These are phyloP conservation scores for Dascyllus trimaculatus DNA, from an alignment of 2,113 vertebrate species.

Conservation along the genomic window DNA sequence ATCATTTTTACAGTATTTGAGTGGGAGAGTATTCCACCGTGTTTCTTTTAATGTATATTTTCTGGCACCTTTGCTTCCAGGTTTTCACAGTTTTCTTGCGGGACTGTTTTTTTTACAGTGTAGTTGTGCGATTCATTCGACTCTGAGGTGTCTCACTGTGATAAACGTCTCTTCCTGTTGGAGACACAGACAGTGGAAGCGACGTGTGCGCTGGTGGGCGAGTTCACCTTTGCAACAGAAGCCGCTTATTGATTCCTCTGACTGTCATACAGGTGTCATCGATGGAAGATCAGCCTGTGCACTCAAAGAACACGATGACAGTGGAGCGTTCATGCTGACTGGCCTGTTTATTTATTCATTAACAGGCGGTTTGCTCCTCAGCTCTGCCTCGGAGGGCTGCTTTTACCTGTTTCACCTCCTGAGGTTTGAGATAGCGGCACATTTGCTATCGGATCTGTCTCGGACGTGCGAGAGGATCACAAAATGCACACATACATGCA, in stretches of 20 bases:
- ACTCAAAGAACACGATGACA: conserved; percentile 54
- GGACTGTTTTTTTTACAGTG: not conserved
- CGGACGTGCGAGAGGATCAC: conserved; percentile 1
- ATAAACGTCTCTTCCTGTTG: conserved; percentile 46
- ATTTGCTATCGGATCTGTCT: conserved; percentile 36
- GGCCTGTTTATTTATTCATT: conserved; percentile 74
- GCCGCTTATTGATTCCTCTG: conserved; percentile 65
- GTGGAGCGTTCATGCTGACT: conserved; percentile 51
- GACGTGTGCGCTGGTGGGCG: conserved; percentile 10
- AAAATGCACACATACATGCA: conserved; percentile 3
- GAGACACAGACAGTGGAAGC: conserved; percentile 32
- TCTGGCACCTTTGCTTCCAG: no score
- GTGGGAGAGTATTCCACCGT: no score
- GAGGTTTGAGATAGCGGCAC: conserved; percentile 41
- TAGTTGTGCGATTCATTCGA: conserved; percentile 3
- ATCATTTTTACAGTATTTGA: no score
- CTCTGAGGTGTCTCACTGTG: conserved; percentile 4
- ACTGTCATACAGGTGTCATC: conserved; percentile 65
- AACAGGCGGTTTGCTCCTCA: conserved; percentile 47
- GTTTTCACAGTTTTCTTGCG: no score
- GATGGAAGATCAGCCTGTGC: conserved; percentile 70
- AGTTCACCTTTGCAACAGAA: conserved; percentile 65
- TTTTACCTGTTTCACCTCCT: conserved; percentile 61
- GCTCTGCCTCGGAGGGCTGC: conserved; percentile 46
- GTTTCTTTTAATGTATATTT: no score